Evolutionary conservation across 2,888 invertebrate genomes (phyloP).

Genomic region (Conus canariensis): DNA sequence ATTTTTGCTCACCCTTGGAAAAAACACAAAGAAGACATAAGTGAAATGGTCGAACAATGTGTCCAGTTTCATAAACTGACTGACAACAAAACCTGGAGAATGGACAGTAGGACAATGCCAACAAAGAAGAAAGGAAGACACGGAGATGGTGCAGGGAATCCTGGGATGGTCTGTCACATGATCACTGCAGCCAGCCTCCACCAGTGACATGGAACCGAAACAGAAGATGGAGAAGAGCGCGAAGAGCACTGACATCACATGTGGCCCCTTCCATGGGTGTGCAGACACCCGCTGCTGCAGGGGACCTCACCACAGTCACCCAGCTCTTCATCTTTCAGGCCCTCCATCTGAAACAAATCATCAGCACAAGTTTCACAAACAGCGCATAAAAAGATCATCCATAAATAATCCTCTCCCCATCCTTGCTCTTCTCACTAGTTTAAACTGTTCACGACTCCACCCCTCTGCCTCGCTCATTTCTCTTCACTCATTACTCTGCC

Average conservation of each 20-base stretch:
- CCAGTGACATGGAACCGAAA: constrained; percentile 2
- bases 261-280: background rate
- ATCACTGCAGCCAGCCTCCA: background rate
- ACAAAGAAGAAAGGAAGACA: background rate
- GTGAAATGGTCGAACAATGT: background rate
- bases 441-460: too few species aligned
- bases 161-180: background rate
- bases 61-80: background rate
- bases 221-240: background rate
- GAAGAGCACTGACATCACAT: background rate
- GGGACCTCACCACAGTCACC: background rate
- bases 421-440: too few species aligned
- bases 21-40: background rate
- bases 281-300: background rate
- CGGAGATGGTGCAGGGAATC: background rate
- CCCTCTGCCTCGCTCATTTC: too few species aligned
- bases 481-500: too few species aligned
- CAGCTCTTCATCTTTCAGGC: constrained; percentile 7
- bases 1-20: background rate
- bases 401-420: too few species aligned
- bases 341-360: constrained; percentile 23
- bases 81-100: background rate
- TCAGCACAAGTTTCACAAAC: background rate
- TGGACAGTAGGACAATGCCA: background rate
- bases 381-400: too few species aligned